Evolutionary conservation across 1,140 invertebrate genomes (phyloP), one percentile per base, ranked within the genome.

Genomic region (Cheumatopsyche charites): DNA sequence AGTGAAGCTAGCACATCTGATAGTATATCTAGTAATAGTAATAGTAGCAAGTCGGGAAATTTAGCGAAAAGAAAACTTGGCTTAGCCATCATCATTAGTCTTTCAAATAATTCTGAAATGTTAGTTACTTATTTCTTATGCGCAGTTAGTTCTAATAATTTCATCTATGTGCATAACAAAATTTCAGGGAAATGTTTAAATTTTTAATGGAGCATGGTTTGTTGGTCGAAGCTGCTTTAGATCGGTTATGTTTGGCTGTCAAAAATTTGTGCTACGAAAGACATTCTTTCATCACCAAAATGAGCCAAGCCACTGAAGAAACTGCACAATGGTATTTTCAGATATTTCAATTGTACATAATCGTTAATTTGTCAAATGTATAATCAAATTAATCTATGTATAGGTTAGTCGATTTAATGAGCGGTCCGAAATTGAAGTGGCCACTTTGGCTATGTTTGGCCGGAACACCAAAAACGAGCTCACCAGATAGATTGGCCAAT

Each of bases 171-270:
- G n/a, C n/a, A n/a, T n/a, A n/a, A n/a, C n/a, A 25, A 29, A 63
- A 66, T 72, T 61, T 5, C 73, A 84, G 89, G 78, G 85, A 88
- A 74, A 85, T 90, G 80, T 84, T 90, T 47, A 79, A 83, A 41
- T 91, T 91, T 75, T 87, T 94, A 70, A 88, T 95, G 79, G 91
- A 94, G 68, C 92, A 95, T 77, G 91, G 92, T 47, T 87, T 91
- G 0, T 82, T 95, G 21, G 79, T 96, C 13, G 93, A 95, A 81
- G 87, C 90, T 1, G 88, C 94, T 78, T 79, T 96, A 26, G 90
- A 92, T 77, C 87, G 91, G 62, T 81, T 95, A 36, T 86, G 90
- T 9, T 82, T 88, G 74, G 84, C 88, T 52, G 86, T 89, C 1
- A 84, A 90, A 77, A 78, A 80, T 21, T 86, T 88, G n/a, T 86